Evolutionary conservation across 2,113 vertebrate genomes (phyloP).

Genomic region (Anseranas semipalmata): DNA sequence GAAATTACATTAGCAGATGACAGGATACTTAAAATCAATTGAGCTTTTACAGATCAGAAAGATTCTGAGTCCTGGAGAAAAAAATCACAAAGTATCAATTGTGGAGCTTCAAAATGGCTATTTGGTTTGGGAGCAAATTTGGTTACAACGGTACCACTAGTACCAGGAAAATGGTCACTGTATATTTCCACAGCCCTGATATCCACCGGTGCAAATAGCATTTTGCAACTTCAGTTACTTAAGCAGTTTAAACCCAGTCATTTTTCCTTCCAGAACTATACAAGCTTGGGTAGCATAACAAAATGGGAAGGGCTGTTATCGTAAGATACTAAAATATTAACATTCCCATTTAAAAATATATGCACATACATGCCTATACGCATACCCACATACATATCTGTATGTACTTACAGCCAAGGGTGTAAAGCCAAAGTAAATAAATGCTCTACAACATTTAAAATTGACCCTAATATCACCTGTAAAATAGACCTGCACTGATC

Average conservation of each 20-base stretch:
- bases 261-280: neutral
- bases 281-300: neutral
- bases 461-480: neutral
- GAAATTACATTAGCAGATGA: neutral
- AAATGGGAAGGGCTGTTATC: neutral
- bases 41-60: neutral
- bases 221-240: neutral
- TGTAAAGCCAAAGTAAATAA: neutral
- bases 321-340: neutral
- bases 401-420: fast-evolving
- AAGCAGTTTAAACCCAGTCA: neutral
- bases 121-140: neutral
- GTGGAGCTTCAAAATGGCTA: neutral
- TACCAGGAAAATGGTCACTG: neutral
- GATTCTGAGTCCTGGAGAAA: neutral
- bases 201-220: neutral
- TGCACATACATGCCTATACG: neutral
- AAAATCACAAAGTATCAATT: neutral
- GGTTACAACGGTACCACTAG: neutral
- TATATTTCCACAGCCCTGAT: neutral
- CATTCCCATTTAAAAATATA: neutral
- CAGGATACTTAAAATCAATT: neutral
- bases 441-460: neutral
- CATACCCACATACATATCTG: neutral
- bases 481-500: neutral